A percentile compares a stretch with the other conserved stretches of the same genome.
Conservation (phyloP, 2,888 invertebrate species). For the Orthosia gothica region DNA sequence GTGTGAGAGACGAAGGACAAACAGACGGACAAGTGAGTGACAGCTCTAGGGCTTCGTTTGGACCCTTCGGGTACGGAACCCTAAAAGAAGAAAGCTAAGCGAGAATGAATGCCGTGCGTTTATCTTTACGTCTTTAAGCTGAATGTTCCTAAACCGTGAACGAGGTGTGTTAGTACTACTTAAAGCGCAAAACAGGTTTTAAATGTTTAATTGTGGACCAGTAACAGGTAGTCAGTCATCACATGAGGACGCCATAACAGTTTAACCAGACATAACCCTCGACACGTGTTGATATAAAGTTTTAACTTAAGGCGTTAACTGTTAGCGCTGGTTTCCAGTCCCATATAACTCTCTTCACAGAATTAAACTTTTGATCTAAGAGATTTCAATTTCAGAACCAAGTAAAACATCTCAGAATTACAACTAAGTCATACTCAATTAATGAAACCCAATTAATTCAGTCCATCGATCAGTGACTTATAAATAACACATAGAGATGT, state of each 20-base stretch:
- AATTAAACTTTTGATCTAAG: neutral
- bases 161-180: slow-evolving; percentile 37
- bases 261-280: slow-evolving; percentile 42
- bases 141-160: neutral
- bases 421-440: too few relatives aligned
- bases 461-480: too few relatives aligned
- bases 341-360: neutral
- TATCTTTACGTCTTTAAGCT: neutral
- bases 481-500: neutral
- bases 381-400: too few relatives aligned
- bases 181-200: slow-evolving; percentile 49
- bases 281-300: slow-evolving; percentile 30
- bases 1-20: too few relatives aligned
- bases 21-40: too few relatives aligned
- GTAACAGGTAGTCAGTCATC: slow-evolving; percentile 57
- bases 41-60: too few relatives aligned
- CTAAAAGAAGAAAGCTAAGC: neutral
- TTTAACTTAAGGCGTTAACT: slow-evolving; percentile 11
- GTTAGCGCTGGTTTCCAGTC: neutral
- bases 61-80: too few relatives aligned
- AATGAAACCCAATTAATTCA: too few relatives aligned
- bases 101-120: neutral
- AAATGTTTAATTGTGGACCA: slow-evolving; percentile 48
- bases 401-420: too few relatives aligned
- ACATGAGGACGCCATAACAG: slow-evolving; percentile 38